Percentiles rank a stretch among this genome's conserved stretches.
These are phyloP conservation scores for Lepilemur ruficaudatus DNA, from an alignment of 2,797 vertebrate genomes.

Conservation along the genomic window DNA sequence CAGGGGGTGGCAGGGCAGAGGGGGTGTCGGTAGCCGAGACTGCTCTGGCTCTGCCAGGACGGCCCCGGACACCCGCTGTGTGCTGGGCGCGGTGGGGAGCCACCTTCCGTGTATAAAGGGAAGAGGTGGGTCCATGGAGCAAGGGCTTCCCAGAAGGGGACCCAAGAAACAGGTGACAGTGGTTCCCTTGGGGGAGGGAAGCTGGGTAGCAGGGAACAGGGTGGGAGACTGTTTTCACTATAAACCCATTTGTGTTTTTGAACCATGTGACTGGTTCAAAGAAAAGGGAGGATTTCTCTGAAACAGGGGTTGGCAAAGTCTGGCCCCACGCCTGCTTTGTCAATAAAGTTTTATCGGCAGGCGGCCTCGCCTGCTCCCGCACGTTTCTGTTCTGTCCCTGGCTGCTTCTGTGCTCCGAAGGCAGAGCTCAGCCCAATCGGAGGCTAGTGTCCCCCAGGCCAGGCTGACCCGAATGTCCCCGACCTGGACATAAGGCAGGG, in stretches of 20 bases:
- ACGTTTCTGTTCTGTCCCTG: neutral
- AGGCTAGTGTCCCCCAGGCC: neutral
- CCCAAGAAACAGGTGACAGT: neutral
- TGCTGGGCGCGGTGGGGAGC: neutral
- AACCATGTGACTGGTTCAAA: neutral
- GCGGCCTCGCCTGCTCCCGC: too few species aligned
- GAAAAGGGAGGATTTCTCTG: neutral
- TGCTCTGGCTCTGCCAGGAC: neutral
- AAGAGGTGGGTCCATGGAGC: rapidly evolving
- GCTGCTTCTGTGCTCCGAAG: neutral
- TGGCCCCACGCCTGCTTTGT: neutral
- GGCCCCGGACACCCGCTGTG: neutral
- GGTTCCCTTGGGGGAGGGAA: neutral
- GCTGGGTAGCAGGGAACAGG: neutral
- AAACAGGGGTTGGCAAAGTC: neutral
- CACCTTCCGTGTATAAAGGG: neutral
- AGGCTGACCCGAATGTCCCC: rapidly evolving
- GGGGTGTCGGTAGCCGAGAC: neutral
- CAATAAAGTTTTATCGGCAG: neutral
- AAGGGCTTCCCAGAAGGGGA: neutral
- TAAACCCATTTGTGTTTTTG: neutral
- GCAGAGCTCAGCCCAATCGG: neutral
- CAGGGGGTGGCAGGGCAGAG: neutral
- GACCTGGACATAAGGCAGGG: neutral
- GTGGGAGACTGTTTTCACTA: too few species aligned